Evolutionary conservation across 1,140 invertebrate species (phyloP), one percentile per base, ranked within the genome.

Genomic region (Lethocerus indicus): DNA sequence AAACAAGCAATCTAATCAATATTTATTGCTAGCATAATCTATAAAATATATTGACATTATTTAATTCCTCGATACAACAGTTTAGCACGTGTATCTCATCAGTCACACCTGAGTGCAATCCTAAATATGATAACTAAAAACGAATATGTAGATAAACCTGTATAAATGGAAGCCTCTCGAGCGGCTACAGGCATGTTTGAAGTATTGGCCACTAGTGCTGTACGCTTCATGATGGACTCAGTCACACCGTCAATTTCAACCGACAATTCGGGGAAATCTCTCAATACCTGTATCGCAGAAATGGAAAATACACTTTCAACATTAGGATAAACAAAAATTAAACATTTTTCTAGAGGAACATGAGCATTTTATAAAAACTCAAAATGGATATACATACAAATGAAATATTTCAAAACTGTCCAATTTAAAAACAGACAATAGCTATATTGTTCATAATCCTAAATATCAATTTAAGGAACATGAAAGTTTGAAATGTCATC

Each of bases 181-280:
- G 96, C 96, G 70, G 96, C 96, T 51, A 99, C 95, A 70, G 96
- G 96, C 96, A 99, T 99, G 82, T 99, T 99, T 45, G 95, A 98
- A 35, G 96, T 99, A 70, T 99, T 99, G 58, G 96, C 96, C 21
- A 99, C 96, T 21, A 99, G 70, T 27, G 94, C 87, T 12, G 96
- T 99, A 73, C 96, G 84, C 70, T 97, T 97, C 96, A 99, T 99
- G 67, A 99, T 99, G 50, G 92, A 97, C 67, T 98, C 96, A 7
- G 87, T 92, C 3, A 79, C 74, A 6, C 95, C 96, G 42, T 95
- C 89, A 56, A 98, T 91, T 71, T 98, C 95, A 58, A 96, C 87
- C 0, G 87, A 87, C 60, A 98, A 71, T 71, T 98, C 90, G 25
- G 96, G 95, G 75, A 99, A 99, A 73, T 99, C 95, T 61, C 92